Evolutionary conservation across 2,113 vertebrate genomes (phyloP).

Genomic region (Chloropsis cyanopogon): DNA sequence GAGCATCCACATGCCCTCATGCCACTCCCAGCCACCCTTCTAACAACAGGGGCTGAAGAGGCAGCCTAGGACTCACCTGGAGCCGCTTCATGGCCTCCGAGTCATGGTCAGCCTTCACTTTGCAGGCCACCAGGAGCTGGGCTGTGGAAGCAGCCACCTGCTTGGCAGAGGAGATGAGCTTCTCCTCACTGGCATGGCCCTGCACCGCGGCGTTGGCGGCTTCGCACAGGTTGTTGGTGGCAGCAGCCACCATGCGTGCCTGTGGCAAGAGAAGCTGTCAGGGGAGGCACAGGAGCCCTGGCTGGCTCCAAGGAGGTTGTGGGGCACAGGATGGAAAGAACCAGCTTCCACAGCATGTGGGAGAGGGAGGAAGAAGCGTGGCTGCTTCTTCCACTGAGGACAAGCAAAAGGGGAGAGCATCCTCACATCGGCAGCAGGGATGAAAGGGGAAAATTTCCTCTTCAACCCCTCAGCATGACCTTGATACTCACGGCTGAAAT

Average conservation of each 20-base stretch:
- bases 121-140: slow-evolving; percentile 96
- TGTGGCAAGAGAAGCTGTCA: slow-evolving; percentile 35
- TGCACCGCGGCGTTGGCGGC: slow-evolving; percentile 95
- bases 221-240: slow-evolving; percentile 96
- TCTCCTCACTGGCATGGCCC: slow-evolving; percentile 97
- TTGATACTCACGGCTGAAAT: slow-evolving; percentile 92
- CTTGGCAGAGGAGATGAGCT: slow-evolving; percentile 97
- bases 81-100: slow-evolving; percentile 97
- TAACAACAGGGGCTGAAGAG: not conserved
- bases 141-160: slow-evolving; percentile 98
- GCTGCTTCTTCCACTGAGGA: not conserved
- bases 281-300: not conserved
- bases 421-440: not conserved
- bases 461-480: not conserved
- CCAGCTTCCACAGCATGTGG: rapidly evolving
- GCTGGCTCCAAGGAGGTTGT: rapidly evolving
- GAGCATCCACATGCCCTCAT: rapidly evolving
- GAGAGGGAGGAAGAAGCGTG: not conserved
- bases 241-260: slow-evolving; percentile 96
- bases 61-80: slow-evolving; percentile 77
- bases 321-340: not conserved
- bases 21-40: not conserved
- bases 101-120: slow-evolving; percentile 97
- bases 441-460: not conserved
- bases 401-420: not conserved